Evolutionary conservation across 2,113 vertebrate species (phyloP).

Genomic region (Tenebrosternarchus preto): DNA sequence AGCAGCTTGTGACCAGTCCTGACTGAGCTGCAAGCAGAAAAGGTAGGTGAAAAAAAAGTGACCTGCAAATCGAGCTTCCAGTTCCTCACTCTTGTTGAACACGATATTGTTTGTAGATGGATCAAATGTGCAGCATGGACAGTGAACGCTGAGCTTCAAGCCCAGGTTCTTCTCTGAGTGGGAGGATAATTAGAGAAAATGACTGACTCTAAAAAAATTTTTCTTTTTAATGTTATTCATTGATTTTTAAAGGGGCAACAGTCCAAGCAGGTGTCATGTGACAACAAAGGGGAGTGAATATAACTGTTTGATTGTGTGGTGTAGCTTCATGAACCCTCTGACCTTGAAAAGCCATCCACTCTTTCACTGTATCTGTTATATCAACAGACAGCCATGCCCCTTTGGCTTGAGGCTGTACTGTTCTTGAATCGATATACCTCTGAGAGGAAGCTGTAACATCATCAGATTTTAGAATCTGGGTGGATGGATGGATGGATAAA

Average conservation of each 20-base stretch:
- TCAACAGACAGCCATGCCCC: conserved; percentile 95
- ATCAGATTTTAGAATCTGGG: conserved; percentile 89
- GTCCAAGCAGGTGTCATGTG: not conserved
- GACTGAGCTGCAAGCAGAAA: not conserved
- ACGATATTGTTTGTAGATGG: conserved; percentile 97
- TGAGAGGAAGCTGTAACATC: conserved; percentile 87
- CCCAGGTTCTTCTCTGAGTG: conserved; percentile 90
- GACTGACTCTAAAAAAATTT: not conserved
- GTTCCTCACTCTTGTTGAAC: conserved; percentile 95
- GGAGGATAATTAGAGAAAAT: conserved; percentile 11
- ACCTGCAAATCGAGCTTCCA: conserved; percentile 97
- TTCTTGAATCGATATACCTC: conserved; percentile 96
- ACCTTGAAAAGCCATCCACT: conserved; percentile 96
- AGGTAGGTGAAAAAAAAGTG: conserved; percentile 37
- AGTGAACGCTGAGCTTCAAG: conserved; percentile 95
- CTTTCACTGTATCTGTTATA: conserved; percentile 91
- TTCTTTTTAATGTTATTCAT: not conserved
- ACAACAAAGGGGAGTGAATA: not conserved
- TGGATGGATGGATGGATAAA: not conserved
- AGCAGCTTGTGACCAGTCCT: not conserved
- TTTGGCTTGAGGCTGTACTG: conserved; percentile 88
- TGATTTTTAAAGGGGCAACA: not conserved
- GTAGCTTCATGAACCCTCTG: conserved; percentile 46
- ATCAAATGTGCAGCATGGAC: conserved; percentile 95
- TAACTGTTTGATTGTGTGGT: conserved; percentile 1